Evolutionary conservation across 2,888 invertebrate genomes (phyloP).

Genomic region (Nezara viridula): DNA sequence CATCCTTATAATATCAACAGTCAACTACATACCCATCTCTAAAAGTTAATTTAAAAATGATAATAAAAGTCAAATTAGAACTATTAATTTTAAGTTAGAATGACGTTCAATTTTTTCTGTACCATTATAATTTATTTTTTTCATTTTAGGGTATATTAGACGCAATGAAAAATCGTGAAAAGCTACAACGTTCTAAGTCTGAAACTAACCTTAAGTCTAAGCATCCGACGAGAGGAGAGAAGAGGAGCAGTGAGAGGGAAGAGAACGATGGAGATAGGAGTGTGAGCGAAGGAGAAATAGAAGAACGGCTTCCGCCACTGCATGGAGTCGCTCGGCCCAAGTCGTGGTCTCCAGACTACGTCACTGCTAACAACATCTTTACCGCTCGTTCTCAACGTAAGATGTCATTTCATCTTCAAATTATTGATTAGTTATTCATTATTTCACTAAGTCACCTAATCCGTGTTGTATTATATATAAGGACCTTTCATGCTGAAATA

Average conservation of each 20-base stretch:
- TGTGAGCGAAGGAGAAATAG: slow-evolving; percentile 67
- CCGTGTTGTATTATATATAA: too few species aligned
- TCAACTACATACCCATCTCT: too few species aligned
- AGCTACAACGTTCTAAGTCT: slow-evolving; percentile 91
- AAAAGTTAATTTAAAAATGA: too few species aligned
- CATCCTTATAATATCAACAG: too few species aligned
- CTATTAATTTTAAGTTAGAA: too few species aligned
- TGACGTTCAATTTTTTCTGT: too few species aligned
- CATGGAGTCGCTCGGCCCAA: slow-evolving; percentile 74
- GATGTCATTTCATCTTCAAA: too few species aligned
- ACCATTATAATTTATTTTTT: slow-evolving; percentile 38
- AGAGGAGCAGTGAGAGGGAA: slow-evolving; percentile 52
- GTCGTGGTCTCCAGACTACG: slow-evolving; percentile 82
- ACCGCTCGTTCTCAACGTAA: slow-evolving; percentile 59
- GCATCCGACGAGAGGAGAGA: slow-evolving; percentile 53
- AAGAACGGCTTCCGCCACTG: slow-evolving; percentile 74
- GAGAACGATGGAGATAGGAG: slow-evolving; percentile 66
- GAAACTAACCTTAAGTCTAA: slow-evolving; percentile 85
- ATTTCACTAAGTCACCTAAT: too few species aligned
- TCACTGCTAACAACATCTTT: slow-evolving; percentile 74
- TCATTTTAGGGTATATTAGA: slow-evolving; percentile 87
- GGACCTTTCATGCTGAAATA: too few species aligned
- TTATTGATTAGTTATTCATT: too few species aligned
- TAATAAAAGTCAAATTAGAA: too few species aligned
- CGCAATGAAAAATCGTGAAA: slow-evolving; percentile 96